These are phyloP conservation scores for Taeniopygia guttata DNA, from an alignment of 2,797 vertebrate genomes.

Conservation along the genomic window DNA sequence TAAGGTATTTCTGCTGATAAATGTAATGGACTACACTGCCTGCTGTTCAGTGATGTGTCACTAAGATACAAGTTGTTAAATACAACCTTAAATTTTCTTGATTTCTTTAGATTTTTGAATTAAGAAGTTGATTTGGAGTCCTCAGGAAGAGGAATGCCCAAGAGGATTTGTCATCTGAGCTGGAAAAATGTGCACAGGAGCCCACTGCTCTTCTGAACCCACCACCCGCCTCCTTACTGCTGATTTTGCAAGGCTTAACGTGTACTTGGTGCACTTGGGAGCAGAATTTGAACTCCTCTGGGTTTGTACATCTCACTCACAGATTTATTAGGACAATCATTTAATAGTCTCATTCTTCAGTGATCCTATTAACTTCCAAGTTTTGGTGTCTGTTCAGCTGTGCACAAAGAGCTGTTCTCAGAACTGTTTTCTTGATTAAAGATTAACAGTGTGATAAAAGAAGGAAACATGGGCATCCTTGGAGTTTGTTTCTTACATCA, in stretches of 20 bases:
- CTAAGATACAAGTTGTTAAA: neutral
- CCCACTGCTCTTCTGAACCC: slow-evolving; percentile 3
- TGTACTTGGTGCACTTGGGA: slow-evolving; percentile 36
- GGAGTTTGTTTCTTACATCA: slow-evolving; percentile 49
- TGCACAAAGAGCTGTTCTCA: slow-evolving; percentile 15
- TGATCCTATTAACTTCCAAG: slow-evolving; percentile 21
- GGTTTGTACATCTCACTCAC: neutral
- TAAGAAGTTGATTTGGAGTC: neutral
- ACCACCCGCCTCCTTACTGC: neutral
- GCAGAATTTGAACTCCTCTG: slow-evolving; percentile 58
- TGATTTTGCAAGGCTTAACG: slow-evolving; percentile 41
- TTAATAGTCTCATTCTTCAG: slow-evolving; percentile 13
- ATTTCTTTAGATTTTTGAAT: neutral
- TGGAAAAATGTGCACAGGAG: neutral
- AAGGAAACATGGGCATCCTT: slow-evolving; percentile 43
- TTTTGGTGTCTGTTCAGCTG: neutral
- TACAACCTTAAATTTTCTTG: neutral
- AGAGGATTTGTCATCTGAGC: neutral
- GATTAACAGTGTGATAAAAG: neutral
- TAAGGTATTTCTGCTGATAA: neutral
- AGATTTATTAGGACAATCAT: slow-evolving; percentile 40
- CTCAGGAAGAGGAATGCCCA: neutral
- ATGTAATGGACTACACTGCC: neutral
- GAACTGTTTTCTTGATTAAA: slow-evolving; percentile 45
- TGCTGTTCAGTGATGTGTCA: neutral